phyloP scores from a whole-genome alignment of 2,888 invertebrate species.

The Arrhopalites spinosus region DNA sequence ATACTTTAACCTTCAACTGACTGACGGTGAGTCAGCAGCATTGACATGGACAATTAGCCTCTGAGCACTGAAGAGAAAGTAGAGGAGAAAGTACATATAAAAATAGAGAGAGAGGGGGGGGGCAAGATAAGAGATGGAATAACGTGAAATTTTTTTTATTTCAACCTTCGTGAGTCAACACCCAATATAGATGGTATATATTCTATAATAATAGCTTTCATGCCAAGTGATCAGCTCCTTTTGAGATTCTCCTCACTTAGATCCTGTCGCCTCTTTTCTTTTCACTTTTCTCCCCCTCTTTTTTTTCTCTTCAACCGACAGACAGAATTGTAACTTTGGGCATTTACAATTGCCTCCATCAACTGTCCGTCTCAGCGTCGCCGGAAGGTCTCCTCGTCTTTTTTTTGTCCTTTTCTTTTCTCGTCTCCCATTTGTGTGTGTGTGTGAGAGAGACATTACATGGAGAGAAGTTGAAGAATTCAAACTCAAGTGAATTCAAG shows the following conservation, averaged over 20 bases:
- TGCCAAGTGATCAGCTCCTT: too few relatives aligned
- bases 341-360: constrained; percentile 30
- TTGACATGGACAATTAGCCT: too few relatives aligned
- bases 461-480: neutral
- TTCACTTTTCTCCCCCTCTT: neutral
- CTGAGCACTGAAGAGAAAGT: too few relatives aligned
- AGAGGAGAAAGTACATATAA: too few relatives aligned
- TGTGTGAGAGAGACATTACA: neutral
- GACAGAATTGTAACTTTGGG: neutral
- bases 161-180: too few relatives aligned
- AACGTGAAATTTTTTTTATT: too few relatives aligned
- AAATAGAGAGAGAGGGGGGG: too few relatives aligned
- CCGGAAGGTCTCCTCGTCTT: constrained; percentile 10
- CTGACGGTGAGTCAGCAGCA: too few relatives aligned
- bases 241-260: too few relatives aligned
- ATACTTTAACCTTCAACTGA: neutral
- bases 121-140: too few relatives aligned
- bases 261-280: neutral
- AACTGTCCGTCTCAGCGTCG: constrained; percentile 25
- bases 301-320: neutral
- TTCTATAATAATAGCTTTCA: too few relatives aligned
- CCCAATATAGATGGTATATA: too few relatives aligned
- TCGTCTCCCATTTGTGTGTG: neutral
- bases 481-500: neutral
- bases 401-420: neutral